Percentiles rank a stretch among this genome's conserved stretches.
phyloP scores from a whole-genome alignment of 2,888 invertebrate species.

The Blastobasis lacticolella region DNA sequence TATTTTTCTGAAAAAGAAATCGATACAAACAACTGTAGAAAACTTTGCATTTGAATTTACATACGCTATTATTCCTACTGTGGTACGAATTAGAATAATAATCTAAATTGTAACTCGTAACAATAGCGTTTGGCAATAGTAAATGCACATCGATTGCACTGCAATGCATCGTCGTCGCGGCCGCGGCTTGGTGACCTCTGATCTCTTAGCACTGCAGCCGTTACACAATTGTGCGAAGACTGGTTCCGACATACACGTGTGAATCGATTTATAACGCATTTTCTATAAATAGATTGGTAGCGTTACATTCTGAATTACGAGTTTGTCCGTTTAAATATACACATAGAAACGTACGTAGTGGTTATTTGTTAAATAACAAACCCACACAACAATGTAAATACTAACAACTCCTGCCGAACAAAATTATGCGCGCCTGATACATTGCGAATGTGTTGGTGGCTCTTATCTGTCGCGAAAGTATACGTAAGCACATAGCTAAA shows the following conservation, averaged over 20 bases:
- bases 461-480: neutral
- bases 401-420: neutral
- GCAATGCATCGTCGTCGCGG: neutral
- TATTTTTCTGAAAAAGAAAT: too few species aligned
- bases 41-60: too few species aligned
- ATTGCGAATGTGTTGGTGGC: neutral
- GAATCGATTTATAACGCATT: conserved; percentile 37
- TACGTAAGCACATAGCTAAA: neutral
- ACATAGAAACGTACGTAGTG: too few species aligned
- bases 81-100: too few species aligned
- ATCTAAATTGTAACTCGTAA: too few species aligned
- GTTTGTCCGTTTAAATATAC: too few species aligned
- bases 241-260: conserved; percentile 42
- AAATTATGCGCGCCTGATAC: conserved; percentile 6
- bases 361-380: neutral
- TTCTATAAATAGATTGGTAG: too few species aligned
- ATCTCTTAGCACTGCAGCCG: conserved; percentile 39
- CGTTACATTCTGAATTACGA: too few species aligned
- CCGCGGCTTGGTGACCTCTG: conserved; percentile 39
- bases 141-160: neutral
- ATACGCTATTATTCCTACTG: too few species aligned
- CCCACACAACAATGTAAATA: neutral
- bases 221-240: conserved; percentile 48
- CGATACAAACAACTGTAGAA: too few species aligned
- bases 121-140: too few species aligned